Conservation (phyloP, 2,113 vertebrate species). For the Eolophus roseicapilla region DNA sequence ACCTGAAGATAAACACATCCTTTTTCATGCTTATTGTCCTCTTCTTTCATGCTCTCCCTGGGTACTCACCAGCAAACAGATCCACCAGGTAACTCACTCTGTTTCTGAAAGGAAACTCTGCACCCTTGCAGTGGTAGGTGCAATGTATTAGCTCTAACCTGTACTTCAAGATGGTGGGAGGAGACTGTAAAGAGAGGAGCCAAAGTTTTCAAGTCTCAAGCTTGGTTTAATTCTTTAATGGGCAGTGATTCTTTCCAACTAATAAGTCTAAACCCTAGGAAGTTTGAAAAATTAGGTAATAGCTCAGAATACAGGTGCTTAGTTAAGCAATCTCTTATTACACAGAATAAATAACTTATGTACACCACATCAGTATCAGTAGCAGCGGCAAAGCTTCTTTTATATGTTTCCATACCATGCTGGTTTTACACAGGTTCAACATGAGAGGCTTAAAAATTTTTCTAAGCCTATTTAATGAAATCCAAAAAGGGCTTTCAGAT, state of each 20-base stretch:
- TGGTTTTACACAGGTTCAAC: not conserved
- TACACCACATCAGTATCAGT: not conserved
- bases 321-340: not conserved
- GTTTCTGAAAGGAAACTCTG: not conserved
- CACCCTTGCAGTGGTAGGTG: not conserved
- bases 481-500: not conserved
- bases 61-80: not conserved
- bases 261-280: not conserved
- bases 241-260: not conserved
- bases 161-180: not conserved
- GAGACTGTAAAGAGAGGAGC: not conserved
- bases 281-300: not conserved
- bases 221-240: not conserved
- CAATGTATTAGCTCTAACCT: not conserved
- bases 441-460: not conserved
- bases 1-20: not conserved
- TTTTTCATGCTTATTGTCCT: not conserved
- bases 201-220: not conserved
- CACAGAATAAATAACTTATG: not conserved
- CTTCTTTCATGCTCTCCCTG: not conserved
- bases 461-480: not conserved
- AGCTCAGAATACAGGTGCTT: not conserved
- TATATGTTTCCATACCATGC: not conserved
- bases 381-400: not conserved
- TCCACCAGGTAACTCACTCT: not conserved